A percentile compares a stretch with the other conserved stretches of the same genome.
Conservation (phyloP, 2,113 vertebrate species). For the Tyto alba region DNA sequence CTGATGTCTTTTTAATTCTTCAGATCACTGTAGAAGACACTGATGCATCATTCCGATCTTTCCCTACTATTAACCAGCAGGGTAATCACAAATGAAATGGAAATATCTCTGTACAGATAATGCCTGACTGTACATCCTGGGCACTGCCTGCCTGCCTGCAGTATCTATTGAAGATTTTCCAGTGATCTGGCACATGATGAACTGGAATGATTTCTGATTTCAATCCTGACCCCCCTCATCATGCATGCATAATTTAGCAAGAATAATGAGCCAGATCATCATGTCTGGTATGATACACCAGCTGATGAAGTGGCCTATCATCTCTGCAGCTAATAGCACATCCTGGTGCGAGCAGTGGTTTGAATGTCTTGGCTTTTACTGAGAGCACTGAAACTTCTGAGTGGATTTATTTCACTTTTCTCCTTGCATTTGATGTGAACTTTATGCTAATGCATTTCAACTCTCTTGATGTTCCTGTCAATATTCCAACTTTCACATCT, state of each 20-base stretch:
- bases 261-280: not conserved
- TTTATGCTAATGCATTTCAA: not conserved
- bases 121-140: not conserved
- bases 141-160: not conserved
- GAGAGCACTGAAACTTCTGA: constrained; percentile 68
- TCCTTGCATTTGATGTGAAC: not conserved
- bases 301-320: not conserved
- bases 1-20: not conserved
- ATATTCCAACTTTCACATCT: not conserved
- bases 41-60: not conserved
- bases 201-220: not conserved
- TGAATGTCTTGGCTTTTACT: constrained; percentile 73
- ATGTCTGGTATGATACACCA: not conserved
- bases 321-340: not conserved
- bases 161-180: not conserved
- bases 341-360: constrained; percentile 49
- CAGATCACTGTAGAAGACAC: not conserved
- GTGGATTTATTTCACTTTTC: constrained; percentile 67
- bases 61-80: not conserved
- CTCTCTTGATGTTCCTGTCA: not conserved
- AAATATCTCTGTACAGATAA: not conserved
- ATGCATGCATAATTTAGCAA: not conserved
- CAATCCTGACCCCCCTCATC: not conserved
- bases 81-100: not conserved
- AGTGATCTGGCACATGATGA: not conserved